Evolutionary conservation across 2,888 invertebrate species (phyloP).

Genomic region (Rhagonycha fulva): DNA sequence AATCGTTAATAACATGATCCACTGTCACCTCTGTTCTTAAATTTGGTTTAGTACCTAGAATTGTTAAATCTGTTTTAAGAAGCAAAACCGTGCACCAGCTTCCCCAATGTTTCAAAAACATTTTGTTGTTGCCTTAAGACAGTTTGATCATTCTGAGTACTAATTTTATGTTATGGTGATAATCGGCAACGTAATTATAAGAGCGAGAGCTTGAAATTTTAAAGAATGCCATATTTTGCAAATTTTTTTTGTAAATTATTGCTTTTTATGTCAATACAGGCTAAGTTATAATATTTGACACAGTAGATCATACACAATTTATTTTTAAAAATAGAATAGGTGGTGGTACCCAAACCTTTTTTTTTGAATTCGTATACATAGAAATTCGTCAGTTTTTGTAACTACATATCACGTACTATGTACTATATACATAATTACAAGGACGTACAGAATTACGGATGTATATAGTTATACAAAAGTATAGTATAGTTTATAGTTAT

Average conservation of each 20-base stretch:
- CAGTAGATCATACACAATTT: conserved; percentile 28
- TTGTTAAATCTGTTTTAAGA: neutral
- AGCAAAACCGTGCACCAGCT: neutral
- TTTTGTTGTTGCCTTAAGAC: neutral
- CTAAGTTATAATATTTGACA: conserved; percentile 24
- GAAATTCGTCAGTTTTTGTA: conserved; percentile 37
- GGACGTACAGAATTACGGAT: conserved; percentile 11
- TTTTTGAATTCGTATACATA: conserved; percentile 28
- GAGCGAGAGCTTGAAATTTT: too few relatives aligned
- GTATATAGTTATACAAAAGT: conserved; percentile 28
- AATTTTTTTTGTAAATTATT: conserved; percentile 8
- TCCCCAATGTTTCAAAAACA: neutral
- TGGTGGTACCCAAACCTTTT: conserved; percentile 7
- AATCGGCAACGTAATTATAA: neutral
- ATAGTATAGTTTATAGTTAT: conserved; percentile 9
- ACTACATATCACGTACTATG: conserved; percentile 17
- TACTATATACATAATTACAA: conserved; percentile 22
- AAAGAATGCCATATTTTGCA: neutral
- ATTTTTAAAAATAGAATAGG: conserved; percentile 24
- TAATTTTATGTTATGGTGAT: neutral
- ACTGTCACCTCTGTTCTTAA: neutral
- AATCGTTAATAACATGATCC: neutral
- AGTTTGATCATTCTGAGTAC: neutral
- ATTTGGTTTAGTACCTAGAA: neutral
- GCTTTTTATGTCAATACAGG: conserved; percentile 16